Evolutionary conservation across 2,888 invertebrate genomes (phyloP), one percentile per base, ranked within the genome.

Genomic region (Drosophila mercatorum): DNA sequence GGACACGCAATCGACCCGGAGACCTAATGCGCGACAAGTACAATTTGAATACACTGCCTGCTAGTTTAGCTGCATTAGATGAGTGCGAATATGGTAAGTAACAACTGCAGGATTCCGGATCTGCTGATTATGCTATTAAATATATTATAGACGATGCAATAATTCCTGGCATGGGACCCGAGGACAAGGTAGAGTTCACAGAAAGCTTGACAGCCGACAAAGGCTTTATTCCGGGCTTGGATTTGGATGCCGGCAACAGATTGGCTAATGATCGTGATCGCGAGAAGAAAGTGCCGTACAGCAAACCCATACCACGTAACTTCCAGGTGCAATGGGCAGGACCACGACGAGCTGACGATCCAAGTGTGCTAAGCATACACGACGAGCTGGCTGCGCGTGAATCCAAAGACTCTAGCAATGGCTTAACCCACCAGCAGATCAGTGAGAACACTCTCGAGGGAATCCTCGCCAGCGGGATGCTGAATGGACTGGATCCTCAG

Each of bases 21-120:
- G 99, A 99, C 94, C 95, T 96, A 67, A 99, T 99, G 98, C 95
- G 98, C 91, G 99, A 99, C 92, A 98, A 98, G 93, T 99, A 99
- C 93, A 98, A 98, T 93, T 94, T 98, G 73, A 98, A 98, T 91
- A 98, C 97, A 14, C 93, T 98, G 68, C 97, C 98, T 26, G 96
- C 96, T 57, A 97, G 97, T 68, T 94, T 95, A 70, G 94, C 95
- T n/a, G 95, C 95, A 2, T 84, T 95, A 59, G 96, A 96, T 80
- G 96, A 96, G 83, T 94, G 95, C 74, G 96, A 96, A 92, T 94
- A 95, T 74, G 95, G 95, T 94, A 92, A 59, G 71, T 72, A 10
- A 7, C 3, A 1, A 28, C 8, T 34, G 34, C 22, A 3, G 31
- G 31, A 4, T n/a, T 49, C 4, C 1, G 1, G 31, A 14, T 34